These are phyloP conservation scores for Alectura lathami DNA, from an alignment of 2,113 vertebrate genomes.

Conservation along the genomic window DNA sequence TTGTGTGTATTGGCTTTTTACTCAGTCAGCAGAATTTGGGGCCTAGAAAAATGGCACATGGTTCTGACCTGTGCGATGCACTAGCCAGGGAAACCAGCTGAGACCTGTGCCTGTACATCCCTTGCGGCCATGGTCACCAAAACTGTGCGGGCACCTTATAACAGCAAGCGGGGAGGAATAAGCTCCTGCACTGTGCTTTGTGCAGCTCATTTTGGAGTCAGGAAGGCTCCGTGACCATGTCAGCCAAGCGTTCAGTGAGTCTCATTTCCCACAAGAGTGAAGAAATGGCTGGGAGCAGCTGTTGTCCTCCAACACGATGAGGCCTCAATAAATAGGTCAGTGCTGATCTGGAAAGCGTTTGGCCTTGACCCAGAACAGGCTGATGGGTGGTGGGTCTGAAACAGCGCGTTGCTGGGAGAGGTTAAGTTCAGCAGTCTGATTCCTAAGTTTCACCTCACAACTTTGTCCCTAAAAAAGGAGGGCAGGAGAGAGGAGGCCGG, in stretches of 20 bases:
- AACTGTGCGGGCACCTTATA: too few relatives aligned
- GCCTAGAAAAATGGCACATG: fast-evolving
- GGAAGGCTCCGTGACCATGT: fast-evolving
- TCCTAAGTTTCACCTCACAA: not conserved
- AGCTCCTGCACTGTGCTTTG: not conserved
- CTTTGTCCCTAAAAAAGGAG: not conserved
- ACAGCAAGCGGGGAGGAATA: not conserved
- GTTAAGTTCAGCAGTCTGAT: not conserved
- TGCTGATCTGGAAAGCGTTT: not conserved
- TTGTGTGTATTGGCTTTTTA: not conserved
- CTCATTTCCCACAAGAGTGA: not conserved
- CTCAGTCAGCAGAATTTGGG: fast-evolving
- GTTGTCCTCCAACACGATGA: not conserved
- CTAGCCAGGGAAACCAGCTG: not conserved
- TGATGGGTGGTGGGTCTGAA: not conserved
- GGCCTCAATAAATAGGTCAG: not conserved
- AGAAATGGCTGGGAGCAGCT: not conserved
- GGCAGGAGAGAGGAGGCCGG: not conserved
- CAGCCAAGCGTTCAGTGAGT: not conserved
- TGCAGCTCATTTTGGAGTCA: not conserved
- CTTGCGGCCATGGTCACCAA: too few relatives aligned
- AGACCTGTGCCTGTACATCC: not conserved
- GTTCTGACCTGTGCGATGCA: fast-evolving
- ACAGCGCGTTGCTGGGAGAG: not conserved
- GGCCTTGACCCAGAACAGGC: not conserved